These are phyloP conservation scores for Pagrus major DNA, from an alignment of 2,113 vertebrate genomes.

Conservation along the genomic window DNA sequence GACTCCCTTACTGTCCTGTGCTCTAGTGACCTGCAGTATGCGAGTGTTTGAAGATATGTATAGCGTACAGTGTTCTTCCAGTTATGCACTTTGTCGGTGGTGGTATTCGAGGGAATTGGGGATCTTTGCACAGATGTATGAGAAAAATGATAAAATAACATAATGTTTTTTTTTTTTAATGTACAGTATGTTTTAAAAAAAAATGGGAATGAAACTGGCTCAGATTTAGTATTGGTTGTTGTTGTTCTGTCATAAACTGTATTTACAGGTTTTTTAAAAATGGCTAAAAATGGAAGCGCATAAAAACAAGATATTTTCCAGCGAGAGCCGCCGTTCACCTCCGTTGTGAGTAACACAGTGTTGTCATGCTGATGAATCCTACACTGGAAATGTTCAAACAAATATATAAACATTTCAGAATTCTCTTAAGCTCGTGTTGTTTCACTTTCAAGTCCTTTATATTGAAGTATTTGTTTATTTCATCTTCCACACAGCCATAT, in stretches of 20 bases:
- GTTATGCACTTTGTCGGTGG: constrained; percentile 82
- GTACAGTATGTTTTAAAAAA: constrained; percentile 71
- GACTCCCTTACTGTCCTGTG: constrained; percentile 58
- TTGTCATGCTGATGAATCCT: constrained; percentile 48
- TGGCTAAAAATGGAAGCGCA: not conserved
- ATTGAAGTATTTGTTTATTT: constrained; percentile 5
- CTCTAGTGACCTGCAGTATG: constrained; percentile 66
- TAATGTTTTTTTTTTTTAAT: constrained; percentile 65
- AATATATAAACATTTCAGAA: constrained; percentile 68
- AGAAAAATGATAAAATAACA: constrained; percentile 61
- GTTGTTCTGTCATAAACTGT: constrained; percentile 49
- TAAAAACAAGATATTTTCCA: constrained; percentile 20
- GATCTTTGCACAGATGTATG: constrained; percentile 77
- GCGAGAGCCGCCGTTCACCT: constrained; percentile 45
- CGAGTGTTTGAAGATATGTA: constrained; percentile 69
- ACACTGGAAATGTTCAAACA: constrained; percentile 70
- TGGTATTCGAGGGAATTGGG: constrained; percentile 70
- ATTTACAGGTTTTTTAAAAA: constrained; percentile 40
- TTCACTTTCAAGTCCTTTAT: constrained; percentile 13
- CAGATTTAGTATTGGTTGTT: constrained; percentile 46
- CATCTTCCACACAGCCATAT: not conserved
- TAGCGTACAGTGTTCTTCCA: constrained; percentile 77
- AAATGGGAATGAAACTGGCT: constrained; percentile 65
- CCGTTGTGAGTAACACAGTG: constrained; percentile 55
- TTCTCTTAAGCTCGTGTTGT: constrained; percentile 34